phyloP scores from a whole-genome alignment of 2,888 invertebrate genomes.

The Lepetodrilus schrolli region DNA sequence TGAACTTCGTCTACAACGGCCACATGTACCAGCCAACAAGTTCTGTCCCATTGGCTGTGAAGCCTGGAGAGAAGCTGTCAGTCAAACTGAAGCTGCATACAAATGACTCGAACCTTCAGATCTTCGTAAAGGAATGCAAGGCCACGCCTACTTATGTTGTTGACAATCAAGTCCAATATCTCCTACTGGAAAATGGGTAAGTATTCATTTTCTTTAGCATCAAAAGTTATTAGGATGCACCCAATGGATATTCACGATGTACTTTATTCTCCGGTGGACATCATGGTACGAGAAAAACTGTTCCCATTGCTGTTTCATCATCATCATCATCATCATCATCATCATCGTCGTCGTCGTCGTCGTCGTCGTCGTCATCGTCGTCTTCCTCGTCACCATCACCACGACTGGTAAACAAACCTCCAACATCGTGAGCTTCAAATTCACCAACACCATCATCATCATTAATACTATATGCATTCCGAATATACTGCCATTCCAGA shows the following conservation, averaged over 20 bases:
- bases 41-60: background rate
- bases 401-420: no score
- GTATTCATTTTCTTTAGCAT: background rate
- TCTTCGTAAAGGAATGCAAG: conserved; percentile 27
- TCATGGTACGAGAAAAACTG: no score
- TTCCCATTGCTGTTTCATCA: background rate
- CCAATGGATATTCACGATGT: no score
- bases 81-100: conserved; percentile 9
- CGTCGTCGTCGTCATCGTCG: background rate
- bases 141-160: conserved; percentile 22
- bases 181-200: conserved; percentile 22
- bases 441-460: background rate
- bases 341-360: background rate
- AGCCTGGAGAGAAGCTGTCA: conserved; percentile 27
- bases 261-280: no score
- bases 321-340: background rate
- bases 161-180: background rate
- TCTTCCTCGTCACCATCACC: background rate
- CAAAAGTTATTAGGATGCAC: background rate
- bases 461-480: background rate
- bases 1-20: background rate
- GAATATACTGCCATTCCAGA: background rate
- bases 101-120: conserved; percentile 27
- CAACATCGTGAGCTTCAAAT: no score
- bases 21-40: background rate